phyloP scores from a whole-genome alignment of 2,888 invertebrate species.

The Catotricha subobsoleta region DNA sequence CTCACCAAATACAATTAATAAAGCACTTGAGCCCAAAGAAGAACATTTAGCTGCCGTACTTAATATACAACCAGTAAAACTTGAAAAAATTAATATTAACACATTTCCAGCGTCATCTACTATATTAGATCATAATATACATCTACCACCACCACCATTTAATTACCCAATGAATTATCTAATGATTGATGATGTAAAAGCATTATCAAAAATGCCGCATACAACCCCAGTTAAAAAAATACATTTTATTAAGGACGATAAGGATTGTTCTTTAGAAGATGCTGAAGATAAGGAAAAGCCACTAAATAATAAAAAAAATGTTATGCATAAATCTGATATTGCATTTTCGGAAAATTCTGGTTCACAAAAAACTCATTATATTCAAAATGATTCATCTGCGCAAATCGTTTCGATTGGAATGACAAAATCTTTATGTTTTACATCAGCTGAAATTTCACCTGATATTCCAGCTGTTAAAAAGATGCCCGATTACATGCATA shows the following conservation, averaged over 20 bases:
- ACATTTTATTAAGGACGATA: slow-evolving; percentile 14
- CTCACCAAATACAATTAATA: slow-evolving; percentile 46
- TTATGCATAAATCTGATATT: no score
- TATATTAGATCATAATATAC: no score
- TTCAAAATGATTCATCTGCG: no score
- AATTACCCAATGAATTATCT: slow-evolving; percentile 9
- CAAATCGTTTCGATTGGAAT: background rate
- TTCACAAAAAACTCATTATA: no score
- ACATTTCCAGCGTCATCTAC: background rate
- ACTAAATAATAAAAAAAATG: no score
- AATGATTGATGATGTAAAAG: background rate
- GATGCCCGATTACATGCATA: slow-evolving; percentile 29
- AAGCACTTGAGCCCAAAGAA: slow-evolving; percentile 57
- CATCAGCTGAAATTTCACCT: background rate
- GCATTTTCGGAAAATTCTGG: no score
- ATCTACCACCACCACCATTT: slow-evolving; percentile 3
- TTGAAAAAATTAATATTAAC: slow-evolving; percentile 13
- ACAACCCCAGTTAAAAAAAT: slow-evolving; percentile 18
- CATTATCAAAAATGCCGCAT: slow-evolving; percentile 15
- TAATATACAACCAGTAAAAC: slow-evolving; percentile 19
- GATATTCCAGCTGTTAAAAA: slow-evolving; percentile 13
- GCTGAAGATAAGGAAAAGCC: no score
- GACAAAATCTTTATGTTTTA: no score
- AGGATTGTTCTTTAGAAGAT: slow-evolving; percentile 12
- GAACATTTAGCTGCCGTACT: slow-evolving; percentile 32